Base-by-base conservation (phyloP, 2,797 vertebrate species). In the Sparidentex hasta region DNA sequence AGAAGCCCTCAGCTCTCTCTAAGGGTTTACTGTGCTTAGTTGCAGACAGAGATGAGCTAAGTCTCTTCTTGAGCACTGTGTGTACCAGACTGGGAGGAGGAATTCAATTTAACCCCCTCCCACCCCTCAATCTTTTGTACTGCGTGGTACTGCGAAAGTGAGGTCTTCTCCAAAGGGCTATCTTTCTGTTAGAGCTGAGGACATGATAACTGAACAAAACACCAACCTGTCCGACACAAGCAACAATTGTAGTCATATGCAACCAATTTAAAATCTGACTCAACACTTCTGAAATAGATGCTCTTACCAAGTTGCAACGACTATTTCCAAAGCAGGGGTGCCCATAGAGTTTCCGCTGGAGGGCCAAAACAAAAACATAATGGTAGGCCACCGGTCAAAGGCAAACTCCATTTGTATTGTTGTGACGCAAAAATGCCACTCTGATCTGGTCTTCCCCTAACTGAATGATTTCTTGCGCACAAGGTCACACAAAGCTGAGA, bases 1-100 rank as follows among this genome's bases (percentile, higher is more conserved):
- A 78, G 83, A 76, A 86, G 82, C 83, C 86, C 71, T 84, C 76
- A 55, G 64, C 58, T 62, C 82, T 88, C 86, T 88, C 87, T 67
- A 48, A 78, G 78, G 78, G 61, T 86, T 89, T 82, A 64, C 68
- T 68, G 70, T 56, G 75, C 83, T 88, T 76, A 69, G 64, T 17
- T 80, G 72, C 70, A 78, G 80, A 88, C 67, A 41, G 74, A 80
- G 79, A 87, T 58, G 78, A 74, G 80, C 61, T 43, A 65, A 66
- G 41, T 0, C 63, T 88, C 65, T 82, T 85, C 72, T 76, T 63
- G 54, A 84, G 71, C 65, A 80, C 76, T 65, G 65, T n/a, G 38
- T 86, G 82, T 66, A 76, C 58, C 78, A 64, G 71, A 81, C 57
- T 56, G 23, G 27, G 56, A 76, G 68, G 43, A 52, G 61, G 46